A percentile compares a stretch with the other conserved stretches of the same genome.
phyloP scores from a whole-genome alignment of 2,113 vertebrate species.

The Halichoeres trimaculatus region DNA sequence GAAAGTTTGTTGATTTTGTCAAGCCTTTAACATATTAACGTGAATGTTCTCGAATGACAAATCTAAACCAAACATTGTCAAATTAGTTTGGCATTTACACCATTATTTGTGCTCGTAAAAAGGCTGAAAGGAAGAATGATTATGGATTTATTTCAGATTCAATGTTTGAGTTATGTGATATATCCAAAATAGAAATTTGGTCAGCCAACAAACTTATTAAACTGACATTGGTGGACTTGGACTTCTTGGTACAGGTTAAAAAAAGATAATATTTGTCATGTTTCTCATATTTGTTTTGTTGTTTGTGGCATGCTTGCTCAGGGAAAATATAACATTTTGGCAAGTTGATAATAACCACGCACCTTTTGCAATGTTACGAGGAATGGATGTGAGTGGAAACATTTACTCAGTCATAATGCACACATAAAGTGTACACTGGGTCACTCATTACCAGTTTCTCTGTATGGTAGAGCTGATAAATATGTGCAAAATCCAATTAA shows the following conservation, averaged over 20 bases:
- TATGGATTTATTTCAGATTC: background rate
- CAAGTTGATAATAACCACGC: constrained; percentile 28
- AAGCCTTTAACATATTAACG: background rate
- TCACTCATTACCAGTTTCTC: too few relatives aligned
- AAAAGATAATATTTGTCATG: background rate
- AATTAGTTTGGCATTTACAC: too few relatives aligned
- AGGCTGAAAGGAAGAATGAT: too few relatives aligned
- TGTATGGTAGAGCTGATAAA: too few relatives aligned
- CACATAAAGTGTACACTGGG: too few relatives aligned
- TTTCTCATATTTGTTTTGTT: background rate
- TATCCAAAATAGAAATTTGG: too few relatives aligned
- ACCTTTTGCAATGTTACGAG: background rate
- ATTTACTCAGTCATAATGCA: background rate
- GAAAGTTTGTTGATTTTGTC: background rate
- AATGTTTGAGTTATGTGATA: too few relatives aligned
- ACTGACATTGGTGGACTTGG: too few relatives aligned
- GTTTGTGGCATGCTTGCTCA: constrained; percentile 11
- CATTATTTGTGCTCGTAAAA: background rate
- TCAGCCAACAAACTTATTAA: too few relatives aligned
- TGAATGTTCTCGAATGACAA: background rate
- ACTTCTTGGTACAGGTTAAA: background rate
- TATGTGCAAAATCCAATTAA: too few relatives aligned
- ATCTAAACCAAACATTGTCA: background rate
- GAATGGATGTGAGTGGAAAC: background rate
- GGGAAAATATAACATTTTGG: constrained; percentile 15